Percentiles rank a stretch among this genome's conserved stretches.
These are phyloP conservation scores for Lamellibrachia luymesi DNA, from an alignment of 1,140 invertebrate genomes.

Conservation along the genomic window DNA sequence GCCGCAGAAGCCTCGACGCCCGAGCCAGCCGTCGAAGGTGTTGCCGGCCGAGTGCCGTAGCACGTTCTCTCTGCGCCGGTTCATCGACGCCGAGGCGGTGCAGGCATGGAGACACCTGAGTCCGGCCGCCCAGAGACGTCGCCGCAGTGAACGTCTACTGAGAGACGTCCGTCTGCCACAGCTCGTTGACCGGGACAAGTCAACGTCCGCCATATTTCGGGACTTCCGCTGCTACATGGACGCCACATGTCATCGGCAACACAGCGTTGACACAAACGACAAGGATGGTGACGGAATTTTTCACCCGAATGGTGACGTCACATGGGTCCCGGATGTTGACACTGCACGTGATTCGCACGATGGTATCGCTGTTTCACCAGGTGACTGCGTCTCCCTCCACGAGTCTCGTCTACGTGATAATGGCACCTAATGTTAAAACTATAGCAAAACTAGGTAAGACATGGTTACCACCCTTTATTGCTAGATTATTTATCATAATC, in stretches of 20 bases:
- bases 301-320: too few species aligned
- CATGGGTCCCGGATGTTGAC: too few species aligned
- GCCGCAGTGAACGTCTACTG: neutral
- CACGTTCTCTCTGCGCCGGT: conserved; percentile 1
- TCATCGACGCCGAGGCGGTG: neutral
- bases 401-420: too few species aligned
- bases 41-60: conserved; percentile 5
- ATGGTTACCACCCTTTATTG: too few species aligned
- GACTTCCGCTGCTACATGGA: neutral
- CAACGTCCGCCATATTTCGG: conserved; percentile 12
- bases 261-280: neutral
- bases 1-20: neutral
- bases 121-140: neutral
- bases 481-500: too few species aligned
- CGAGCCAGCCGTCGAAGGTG: neutral
- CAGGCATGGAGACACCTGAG: neutral
- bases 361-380: too few species aligned
- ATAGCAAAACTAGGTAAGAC: too few species aligned
- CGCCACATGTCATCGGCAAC: neutral
- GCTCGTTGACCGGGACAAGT: neutral
- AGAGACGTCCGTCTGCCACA: neutral
- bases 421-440: too few species aligned
- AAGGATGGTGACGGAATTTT: neutral
- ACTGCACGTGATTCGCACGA: too few species aligned
- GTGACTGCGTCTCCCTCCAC: too few species aligned